phyloP scores from a whole-genome alignment of 2,888 invertebrate genomes.

The Ectemnius continuus region DNA sequence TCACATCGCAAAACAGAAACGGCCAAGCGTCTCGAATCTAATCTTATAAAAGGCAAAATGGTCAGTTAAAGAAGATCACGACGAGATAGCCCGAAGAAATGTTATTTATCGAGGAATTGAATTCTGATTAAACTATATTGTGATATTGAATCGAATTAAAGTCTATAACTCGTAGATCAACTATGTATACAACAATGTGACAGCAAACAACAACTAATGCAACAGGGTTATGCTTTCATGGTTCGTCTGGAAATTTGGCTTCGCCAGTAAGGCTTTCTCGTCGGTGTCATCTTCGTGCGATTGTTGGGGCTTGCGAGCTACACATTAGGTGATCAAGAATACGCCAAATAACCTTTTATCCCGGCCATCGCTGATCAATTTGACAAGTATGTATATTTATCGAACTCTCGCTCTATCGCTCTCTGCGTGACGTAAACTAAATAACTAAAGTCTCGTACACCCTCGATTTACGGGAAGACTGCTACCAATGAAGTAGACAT shows the following conservation, averaged over 20 bases:
- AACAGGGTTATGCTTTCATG: conserved; percentile 57
- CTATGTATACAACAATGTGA: conserved; percentile 27
- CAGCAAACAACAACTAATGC: conserved; percentile 32
- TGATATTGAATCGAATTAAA: conserved; percentile 12
- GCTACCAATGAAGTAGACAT: conserved; percentile 10
- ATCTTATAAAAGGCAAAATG: too few species aligned
- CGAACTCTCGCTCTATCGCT: conserved; percentile 44
- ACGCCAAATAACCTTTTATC: conserved; percentile 74
- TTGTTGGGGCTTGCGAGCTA: conserved; percentile 15
- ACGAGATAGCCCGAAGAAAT: too few species aligned
- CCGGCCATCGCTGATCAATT: conserved; percentile 73
- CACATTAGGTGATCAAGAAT: conserved; percentile 44
- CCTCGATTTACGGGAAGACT: background rate
- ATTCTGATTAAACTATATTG: conserved; percentile 10
- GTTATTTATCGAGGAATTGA: too few species aligned
- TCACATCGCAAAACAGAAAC: too few species aligned
- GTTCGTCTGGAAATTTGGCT: conserved; percentile 18
- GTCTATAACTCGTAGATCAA: too few species aligned
- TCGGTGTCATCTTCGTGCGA: conserved; percentile 23
- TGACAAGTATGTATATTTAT: conserved; percentile 63
- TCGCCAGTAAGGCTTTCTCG: conserved; percentile 11
- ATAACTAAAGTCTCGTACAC: conserved; percentile 26
- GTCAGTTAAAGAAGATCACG: too few species aligned
- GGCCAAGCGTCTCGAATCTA: too few species aligned
- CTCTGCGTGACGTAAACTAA: conserved; percentile 47